phyloP scores from a whole-genome alignment of 2,888 invertebrate species.

The Pycnomerus fuliginosus region DNA sequence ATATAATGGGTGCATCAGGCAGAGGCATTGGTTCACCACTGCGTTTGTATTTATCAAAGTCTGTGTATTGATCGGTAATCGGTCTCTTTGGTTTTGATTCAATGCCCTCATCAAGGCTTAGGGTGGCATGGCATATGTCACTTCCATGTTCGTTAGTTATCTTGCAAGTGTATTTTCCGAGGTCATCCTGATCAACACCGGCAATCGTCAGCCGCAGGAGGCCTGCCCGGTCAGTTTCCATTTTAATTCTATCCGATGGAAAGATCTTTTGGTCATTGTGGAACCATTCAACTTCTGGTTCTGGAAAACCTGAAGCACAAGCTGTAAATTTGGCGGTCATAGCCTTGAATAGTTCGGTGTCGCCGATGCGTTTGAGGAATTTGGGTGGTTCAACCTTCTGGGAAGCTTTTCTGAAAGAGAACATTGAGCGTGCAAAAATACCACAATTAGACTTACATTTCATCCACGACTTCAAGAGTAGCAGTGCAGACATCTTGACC shows the following conservation, averaged over 20 bases:
- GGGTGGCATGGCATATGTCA: conserved; percentile 74
- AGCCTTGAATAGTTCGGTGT: conserved; percentile 81
- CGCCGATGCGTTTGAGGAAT: conserved; percentile 87
- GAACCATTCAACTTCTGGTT: conserved; percentile 86
- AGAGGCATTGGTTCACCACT: conserved; percentile 85
- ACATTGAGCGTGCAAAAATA: conserved; percentile 8
- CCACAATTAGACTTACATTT: conserved; percentile 80
- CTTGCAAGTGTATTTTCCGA: conserved; percentile 80
- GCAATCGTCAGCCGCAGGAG: conserved; percentile 78
- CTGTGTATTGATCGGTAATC: conserved; percentile 76
- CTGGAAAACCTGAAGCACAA: conserved; percentile 82
- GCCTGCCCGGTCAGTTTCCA: conserved; percentile 81
- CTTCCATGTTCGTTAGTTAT: conserved; percentile 85
- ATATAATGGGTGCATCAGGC: conserved; percentile 88
- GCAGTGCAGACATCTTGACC: conserved; percentile 78
- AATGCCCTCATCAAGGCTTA: conserved; percentile 67
- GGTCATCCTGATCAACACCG: conserved; percentile 76
- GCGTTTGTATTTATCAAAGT: conserved; percentile 79
- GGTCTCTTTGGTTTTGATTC: conserved; percentile 68
- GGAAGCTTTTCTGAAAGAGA: conserved; percentile 62
- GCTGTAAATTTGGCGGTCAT: conserved; percentile 94
- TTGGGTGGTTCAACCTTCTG: conserved; percentile 80
- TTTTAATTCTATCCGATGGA: conserved; percentile 78
- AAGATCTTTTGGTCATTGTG: conserved; percentile 76
- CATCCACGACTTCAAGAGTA: conserved; percentile 73